Percentiles rank a stretch among this genome's conserved stretches.
Evolutionary conservation across 2,797 vertebrate species (phyloP).

Genomic region (Acanthurus lineatus): DNA sequence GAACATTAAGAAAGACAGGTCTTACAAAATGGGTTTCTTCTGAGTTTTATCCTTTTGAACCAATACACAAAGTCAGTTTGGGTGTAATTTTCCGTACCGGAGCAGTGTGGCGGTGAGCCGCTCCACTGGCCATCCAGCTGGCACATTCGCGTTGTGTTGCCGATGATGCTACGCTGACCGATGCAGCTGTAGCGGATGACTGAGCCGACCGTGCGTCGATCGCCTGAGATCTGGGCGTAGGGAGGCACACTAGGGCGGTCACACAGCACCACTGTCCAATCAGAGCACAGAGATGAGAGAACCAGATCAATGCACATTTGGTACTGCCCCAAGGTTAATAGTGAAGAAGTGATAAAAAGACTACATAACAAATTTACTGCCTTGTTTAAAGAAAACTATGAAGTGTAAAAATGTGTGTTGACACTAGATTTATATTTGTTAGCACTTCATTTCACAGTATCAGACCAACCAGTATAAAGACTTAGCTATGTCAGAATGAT

Average conservation of each 20-base stretch:
- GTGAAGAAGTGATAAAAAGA: background rate
- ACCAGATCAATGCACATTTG: constrained; percentile 24
- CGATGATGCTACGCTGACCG: constrained; percentile 88
- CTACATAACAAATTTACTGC: background rate
- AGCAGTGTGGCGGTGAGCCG: constrained; percentile 95
- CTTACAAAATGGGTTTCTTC: constrained; percentile 16
- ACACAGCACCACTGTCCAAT: constrained; percentile 92
- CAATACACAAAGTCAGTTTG: constrained; percentile 21
- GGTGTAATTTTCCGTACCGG: constrained; percentile 85
- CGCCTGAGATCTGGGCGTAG: constrained; percentile 92
- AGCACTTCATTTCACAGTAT: background rate
- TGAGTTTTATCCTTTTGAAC: constrained; percentile 2
- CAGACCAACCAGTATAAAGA: background rate
- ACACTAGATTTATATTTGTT: constrained; percentile 3
- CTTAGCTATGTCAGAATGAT: background rate
- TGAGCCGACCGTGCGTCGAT: constrained; percentile 91
- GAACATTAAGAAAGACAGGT: constrained; percentile 6
- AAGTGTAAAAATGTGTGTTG: background rate
- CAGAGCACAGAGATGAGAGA: constrained; percentile 29
- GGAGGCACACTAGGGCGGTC: constrained; percentile 94
- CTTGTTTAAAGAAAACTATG: background rate
- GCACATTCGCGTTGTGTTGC: constrained; percentile 96
- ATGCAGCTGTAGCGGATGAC: constrained; percentile 95
- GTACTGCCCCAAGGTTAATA: background rate
- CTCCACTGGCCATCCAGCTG: constrained; percentile 97